Percentiles rank a stretch among this genome's conserved stretches.
Conservation (phyloP, 2,888 invertebrate genomes). For the Phyllotreta striolata region DNA sequence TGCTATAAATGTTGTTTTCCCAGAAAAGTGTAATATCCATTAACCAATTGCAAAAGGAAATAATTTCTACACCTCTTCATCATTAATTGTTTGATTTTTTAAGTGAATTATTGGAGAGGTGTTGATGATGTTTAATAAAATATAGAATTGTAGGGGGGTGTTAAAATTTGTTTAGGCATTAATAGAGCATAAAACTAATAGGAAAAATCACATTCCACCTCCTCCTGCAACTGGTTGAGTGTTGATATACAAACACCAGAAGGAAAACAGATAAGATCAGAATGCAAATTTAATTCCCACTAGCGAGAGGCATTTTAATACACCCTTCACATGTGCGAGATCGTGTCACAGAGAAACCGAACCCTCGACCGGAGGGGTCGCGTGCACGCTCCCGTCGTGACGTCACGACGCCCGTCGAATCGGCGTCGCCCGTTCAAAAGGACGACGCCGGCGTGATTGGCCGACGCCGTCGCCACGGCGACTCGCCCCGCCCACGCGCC, state of each 20-base stretch:
- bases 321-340: constrained; percentile 51
- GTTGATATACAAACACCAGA: constrained; percentile 57
- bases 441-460: constrained; percentile 50
- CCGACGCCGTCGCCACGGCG: constrained; percentile 38
- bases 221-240: constrained; percentile 48
- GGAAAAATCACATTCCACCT: constrained; percentile 44
- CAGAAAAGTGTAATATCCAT: too few relatives aligned
- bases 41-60: too few relatives aligned
- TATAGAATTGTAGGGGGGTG: too few relatives aligned
- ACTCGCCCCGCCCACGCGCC: constrained; percentile 49
- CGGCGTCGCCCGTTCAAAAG: constrained; percentile 40
- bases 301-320: constrained; percentile 56
- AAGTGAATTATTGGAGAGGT: too few relatives aligned
- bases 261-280: constrained; percentile 60
- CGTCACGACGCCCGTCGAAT: constrained; percentile 46
- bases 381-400: constrained; percentile 16
- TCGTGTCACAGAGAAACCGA: constrained; percentile 44
- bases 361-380: constrained; percentile 28
- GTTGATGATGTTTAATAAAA: too few relatives aligned
- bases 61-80: too few relatives aligned
- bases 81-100: too few relatives aligned
- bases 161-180: too few relatives aligned
- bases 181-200: constrained; percentile 34
- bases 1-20: too few relatives aligned
- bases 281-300: constrained; percentile 60